Evolutionary conservation across 2,888 invertebrate species (phyloP).

Genomic region (Erebia epiphron): DNA sequence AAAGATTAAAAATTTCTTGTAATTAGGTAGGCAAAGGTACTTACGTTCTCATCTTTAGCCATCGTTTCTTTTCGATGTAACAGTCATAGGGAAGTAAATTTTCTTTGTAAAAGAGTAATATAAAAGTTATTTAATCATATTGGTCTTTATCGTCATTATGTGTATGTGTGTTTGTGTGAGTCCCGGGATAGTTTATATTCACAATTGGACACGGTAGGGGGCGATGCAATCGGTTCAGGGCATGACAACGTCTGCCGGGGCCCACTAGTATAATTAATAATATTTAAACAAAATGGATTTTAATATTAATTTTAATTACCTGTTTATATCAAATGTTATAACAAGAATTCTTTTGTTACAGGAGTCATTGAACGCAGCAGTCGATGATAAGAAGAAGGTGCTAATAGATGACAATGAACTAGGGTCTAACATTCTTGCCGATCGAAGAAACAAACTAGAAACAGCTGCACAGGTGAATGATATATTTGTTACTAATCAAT

Average conservation of each 20-base stretch:
- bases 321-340: conserved; percentile 7
- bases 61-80: too few relatives aligned
- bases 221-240: too few relatives aligned
- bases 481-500: not conserved
- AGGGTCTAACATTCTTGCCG: conserved; percentile 71
- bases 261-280: too few relatives aligned
- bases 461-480: conserved; percentile 80
- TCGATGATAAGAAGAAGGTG: conserved; percentile 73
- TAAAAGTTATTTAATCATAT: too few relatives aligned
- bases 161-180: too few relatives aligned
- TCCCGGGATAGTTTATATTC: too few relatives aligned
- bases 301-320: not conserved
- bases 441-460: conserved; percentile 79
- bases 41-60: not conserved
- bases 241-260: too few relatives aligned
- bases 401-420: conserved; percentile 72
- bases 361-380: conserved; percentile 72
- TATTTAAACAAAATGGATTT: too few relatives aligned
- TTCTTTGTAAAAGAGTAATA: too few relatives aligned
- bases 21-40: not conserved
- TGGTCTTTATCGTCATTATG: too few relatives aligned
- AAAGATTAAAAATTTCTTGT: not conserved
- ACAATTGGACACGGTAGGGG: too few relatives aligned
- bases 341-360: conserved; percentile 56
- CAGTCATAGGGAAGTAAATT: too few relatives aligned